Evolutionary conservation across 2,113 vertebrate genomes (phyloP), one percentile per base, ranked within the genome.

Genomic region (Heloderma charlesbogerti): DNA sequence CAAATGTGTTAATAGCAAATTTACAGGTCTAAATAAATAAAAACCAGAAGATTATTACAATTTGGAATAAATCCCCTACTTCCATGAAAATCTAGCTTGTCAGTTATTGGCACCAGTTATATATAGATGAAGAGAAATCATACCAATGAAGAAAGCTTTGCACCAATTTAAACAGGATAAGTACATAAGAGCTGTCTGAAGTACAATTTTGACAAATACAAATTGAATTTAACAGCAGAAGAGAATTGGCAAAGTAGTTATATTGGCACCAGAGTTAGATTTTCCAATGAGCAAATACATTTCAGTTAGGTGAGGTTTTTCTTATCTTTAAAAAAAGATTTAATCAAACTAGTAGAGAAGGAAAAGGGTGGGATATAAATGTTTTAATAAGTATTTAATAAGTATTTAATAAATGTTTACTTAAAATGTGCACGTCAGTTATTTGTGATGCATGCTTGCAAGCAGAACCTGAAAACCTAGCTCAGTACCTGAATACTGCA

Each of bases 41-140:
- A 93, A 92, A 16, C 3, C 9, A 60, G 3, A 89, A 89, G 8
- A 81, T 54, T 84, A 86, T 90, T 71, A 86, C 5, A 66, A 18
- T 27, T 92, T 93, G 72, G 84, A 92, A 92, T 15, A 89, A 84
- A 91, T 51, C 63, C 10, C n/a, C 87, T 84, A 22, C 40, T 89
- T 29, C 86, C 40, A 54, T 0, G 81, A 94, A 81, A 51, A 84
- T 2, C 91, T 89, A 84, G 87, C 48, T 7, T 91, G 22, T 29
- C 48, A 92, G 51, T 84, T 92, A 43, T 51, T 90, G 40, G 54
- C 88, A 54, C 80, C 66, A 86, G 88, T 86, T 66, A 29, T 57
- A 57, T 34, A 90, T 51, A 89, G 90, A 25, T 88, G 7, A 94
- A 93, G 10, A 92, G 6, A 92, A 91, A 37, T 60, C 60, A 80